These are phyloP conservation scores for Neotoxoptera formosana DNA, from an alignment of 1,140 invertebrate species.

Conservation along the genomic window DNA sequence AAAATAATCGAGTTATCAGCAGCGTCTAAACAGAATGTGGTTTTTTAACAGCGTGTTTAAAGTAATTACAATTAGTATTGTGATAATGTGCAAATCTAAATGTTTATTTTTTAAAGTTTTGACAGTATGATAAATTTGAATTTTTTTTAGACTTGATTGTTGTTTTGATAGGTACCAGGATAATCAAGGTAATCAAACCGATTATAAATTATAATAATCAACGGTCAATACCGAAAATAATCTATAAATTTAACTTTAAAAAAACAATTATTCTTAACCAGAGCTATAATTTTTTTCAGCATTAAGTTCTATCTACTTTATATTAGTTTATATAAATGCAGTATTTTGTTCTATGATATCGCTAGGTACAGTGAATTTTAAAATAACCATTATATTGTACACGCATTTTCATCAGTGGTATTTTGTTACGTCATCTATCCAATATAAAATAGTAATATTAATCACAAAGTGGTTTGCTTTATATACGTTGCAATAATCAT, in stretches of 20 bases:
- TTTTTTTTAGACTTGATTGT: too few relatives aligned
- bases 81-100: background rate
- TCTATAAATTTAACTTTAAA: background rate
- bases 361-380: background rate
- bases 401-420: background rate
- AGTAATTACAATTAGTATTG: background rate
- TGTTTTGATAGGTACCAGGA: too few relatives aligned
- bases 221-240: background rate
- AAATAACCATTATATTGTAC: background rate
- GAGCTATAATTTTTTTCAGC: background rate
- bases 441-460: too few relatives aligned
- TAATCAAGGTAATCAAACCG: too few relatives aligned
- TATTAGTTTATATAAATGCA: background rate
- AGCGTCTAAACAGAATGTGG: too few relatives aligned
- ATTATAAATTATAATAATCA: background rate
- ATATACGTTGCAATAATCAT: background rate
- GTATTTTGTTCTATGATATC: background rate
- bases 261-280: background rate
- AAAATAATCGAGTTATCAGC: background rate
- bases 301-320: background rate
- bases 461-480: background rate
- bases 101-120: background rate
- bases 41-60: background rate
- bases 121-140: too few relatives aligned
- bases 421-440: background rate